Percentiles rank a stretch among this genome's conserved stretches.
Evolutionary conservation across 2,797 vertebrate genomes (phyloP).

Genomic region (Enteromius thamalakanensis): DNA sequence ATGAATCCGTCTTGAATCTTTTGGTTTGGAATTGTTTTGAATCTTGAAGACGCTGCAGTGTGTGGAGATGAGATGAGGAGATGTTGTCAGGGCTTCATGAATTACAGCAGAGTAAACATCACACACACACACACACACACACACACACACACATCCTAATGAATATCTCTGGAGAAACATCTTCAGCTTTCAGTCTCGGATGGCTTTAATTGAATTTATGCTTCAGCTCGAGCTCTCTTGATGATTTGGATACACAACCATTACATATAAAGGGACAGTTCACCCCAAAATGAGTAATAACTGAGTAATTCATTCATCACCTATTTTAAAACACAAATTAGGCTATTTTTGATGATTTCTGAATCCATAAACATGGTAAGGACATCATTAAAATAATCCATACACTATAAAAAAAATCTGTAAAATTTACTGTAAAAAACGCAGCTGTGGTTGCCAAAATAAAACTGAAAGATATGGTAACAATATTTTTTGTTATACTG

Average conservation of each 20-base stretch:
- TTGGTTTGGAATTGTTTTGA: neutral
- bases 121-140: too few species aligned
- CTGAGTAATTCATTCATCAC: neutral
- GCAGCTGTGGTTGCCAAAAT: too few species aligned
- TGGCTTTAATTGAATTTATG: neutral
- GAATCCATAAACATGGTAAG: neutral
- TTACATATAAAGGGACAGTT: neutral
- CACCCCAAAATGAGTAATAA: neutral
- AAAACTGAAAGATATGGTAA: too few species aligned
- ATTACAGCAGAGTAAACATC: conserved; percentile 1
- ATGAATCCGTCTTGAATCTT: neutral
- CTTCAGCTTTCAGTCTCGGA: neutral
- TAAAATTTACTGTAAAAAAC: too few species aligned
- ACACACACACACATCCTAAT: neutral
- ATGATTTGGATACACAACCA: neutral
- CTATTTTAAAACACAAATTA: neutral
- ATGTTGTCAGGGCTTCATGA: neutral
- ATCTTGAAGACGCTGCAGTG: neutral
- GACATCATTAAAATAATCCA: neutral
- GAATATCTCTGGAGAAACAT: neutral
- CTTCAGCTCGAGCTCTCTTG: neutral
- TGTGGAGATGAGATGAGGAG: neutral
- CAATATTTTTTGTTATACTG: too few species aligned
- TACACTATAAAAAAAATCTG: too few species aligned
- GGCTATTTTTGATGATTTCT: neutral